Conservation (phyloP, 2,113 vertebrate genomes). For the Hypocryptadius cinnamomeus region DNA sequence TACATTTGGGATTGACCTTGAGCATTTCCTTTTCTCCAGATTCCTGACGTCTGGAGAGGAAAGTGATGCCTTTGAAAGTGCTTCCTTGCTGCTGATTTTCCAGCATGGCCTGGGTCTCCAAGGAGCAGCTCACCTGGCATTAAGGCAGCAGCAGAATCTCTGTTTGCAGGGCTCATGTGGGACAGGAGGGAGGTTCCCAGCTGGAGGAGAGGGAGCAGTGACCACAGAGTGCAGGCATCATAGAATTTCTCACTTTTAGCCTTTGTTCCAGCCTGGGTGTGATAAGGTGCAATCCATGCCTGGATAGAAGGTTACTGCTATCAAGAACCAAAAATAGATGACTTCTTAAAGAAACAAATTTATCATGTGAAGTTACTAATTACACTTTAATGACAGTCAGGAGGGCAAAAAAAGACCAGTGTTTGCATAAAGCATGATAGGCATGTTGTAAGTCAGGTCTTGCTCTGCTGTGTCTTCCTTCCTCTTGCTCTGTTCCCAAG, state of each 20-base stretch:
- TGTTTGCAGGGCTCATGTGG: neutral
- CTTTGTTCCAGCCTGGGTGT: neutral
- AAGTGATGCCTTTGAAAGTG: neutral
- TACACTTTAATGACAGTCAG: constrained; percentile 58
- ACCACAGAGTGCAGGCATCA: neutral
- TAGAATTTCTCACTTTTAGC: neutral
- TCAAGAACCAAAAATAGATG: neutral
- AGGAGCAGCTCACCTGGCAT: neutral
- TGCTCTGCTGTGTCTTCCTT: constrained; percentile 49
- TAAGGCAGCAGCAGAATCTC: neutral
- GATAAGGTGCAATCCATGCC: neutral
- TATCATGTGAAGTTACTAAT: constrained; percentile 33
- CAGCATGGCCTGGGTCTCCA: neutral
- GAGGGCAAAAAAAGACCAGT: constrained; percentile 30
- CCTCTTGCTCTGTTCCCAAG: constrained; percentile 72
- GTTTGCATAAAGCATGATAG: constrained; percentile 47
- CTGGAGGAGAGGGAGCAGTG: neutral
- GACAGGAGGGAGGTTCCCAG: neutral
- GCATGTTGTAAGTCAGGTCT: constrained; percentile 52
- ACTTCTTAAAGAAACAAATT: constrained; percentile 34
- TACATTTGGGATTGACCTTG: neutral
- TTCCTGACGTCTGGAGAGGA: neutral
- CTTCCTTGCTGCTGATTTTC: neutral
- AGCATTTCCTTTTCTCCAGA: neutral
- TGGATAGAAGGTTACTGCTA: neutral